phyloP scores from a whole-genome alignment of 2,113 vertebrate species.

The Ciconia maguari region DNA sequence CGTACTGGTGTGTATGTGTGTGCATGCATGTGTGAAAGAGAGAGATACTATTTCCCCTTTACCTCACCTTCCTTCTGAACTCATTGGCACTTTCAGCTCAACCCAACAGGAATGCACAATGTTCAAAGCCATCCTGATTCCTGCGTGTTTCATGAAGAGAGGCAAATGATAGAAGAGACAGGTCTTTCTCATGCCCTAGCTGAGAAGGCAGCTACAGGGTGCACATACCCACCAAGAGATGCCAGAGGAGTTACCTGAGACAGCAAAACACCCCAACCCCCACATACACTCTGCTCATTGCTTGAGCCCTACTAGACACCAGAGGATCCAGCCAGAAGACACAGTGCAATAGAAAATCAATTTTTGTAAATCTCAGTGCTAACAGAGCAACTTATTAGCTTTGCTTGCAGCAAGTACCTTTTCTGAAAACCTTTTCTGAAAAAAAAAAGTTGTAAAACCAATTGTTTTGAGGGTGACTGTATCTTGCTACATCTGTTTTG shows the following conservation, averaged over 20 bases:
- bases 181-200: not conserved
- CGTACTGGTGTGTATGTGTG: too few relatives aligned
- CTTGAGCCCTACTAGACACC: not conserved
- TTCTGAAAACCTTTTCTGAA: not conserved
- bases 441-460: not conserved
- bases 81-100: not conserved
- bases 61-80: not conserved
- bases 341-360: not conserved
- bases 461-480: not conserved
- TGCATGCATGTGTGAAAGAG: not conserved
- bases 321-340: not conserved
- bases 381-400: not conserved
- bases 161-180: not conserved
- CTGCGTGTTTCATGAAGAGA: not conserved
- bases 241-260: not conserved
- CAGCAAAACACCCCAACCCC: not conserved
- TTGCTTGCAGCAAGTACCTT: not conserved
- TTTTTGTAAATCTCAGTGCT: constrained; percentile 1
- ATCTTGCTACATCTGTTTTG: accelerated
- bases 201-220: not conserved
- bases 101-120: not conserved
- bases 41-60: not conserved
- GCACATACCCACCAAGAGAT: not conserved
- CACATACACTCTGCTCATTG: not conserved
- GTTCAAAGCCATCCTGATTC: not conserved